Conservation (phyloP, 2,797 vertebrate genomes). For the Gobionotothen gibberifrons region DNA sequence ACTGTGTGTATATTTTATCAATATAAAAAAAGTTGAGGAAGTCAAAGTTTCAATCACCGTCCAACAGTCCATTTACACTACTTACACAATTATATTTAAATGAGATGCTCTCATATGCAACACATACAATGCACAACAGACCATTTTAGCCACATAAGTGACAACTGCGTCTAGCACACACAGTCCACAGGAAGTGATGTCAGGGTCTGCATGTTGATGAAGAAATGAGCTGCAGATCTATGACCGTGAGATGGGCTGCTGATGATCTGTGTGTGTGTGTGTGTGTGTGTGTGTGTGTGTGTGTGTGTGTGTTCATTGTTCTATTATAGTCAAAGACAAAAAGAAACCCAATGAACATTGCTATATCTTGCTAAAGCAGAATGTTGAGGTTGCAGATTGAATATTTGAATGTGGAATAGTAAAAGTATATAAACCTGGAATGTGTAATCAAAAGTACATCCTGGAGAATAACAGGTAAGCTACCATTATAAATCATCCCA, state of each 20-base stretch:
- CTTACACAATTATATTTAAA: not conserved
- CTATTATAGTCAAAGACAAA: conserved; percentile 1
- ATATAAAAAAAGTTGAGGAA: not conserved
- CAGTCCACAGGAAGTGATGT: not conserved
- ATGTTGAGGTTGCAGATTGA: conserved; percentile 22
- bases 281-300: not conserved
- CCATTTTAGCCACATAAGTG: no score
- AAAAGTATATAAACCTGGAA: conserved; percentile 14
- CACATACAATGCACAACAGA: not conserved
- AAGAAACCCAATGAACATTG: conserved; percentile 20
- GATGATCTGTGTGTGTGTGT: not conserved
- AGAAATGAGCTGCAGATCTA: conserved; percentile 19
- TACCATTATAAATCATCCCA: not conserved
- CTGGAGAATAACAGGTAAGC: not conserved
- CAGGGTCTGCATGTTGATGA: not conserved
- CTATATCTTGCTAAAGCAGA: conserved; percentile 19
- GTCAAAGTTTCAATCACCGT: conserved; percentile 3
- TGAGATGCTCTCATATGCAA: not conserved
- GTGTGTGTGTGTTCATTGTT: conserved; percentile 2
- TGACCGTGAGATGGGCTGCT: conserved; percentile 6
- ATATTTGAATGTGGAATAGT: conserved; percentile 18
- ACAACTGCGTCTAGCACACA: not conserved
- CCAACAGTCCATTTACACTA: not conserved
- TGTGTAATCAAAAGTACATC: conserved; percentile 13
- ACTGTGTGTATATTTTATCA: not conserved